These are phyloP conservation scores for Eupeodes latifasciatus DNA, from an alignment of 2,888 invertebrate genomes.

Conservation along the genomic window DNA sequence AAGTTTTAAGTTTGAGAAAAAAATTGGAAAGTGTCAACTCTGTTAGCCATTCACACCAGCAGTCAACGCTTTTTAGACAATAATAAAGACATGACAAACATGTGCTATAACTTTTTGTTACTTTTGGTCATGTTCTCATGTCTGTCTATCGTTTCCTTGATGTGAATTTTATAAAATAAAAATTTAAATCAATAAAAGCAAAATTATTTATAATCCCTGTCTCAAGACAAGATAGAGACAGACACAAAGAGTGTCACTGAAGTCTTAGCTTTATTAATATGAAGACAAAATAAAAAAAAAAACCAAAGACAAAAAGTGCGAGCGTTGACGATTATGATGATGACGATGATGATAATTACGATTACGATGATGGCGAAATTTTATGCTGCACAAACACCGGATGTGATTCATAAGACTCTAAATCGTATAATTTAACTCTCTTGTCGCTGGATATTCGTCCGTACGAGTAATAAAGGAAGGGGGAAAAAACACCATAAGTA, in stretches of 20 bases:
- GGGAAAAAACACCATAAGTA: constrained; percentile 33
- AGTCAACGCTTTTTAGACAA: not conserved
- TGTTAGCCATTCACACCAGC: not conserved
- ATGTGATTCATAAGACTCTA: constrained; percentile 75
- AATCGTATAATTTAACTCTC: constrained; percentile 69
- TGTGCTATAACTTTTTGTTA: constrained; percentile 47
- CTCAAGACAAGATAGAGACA: constrained; percentile 25
- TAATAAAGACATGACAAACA: constrained; percentile 43
- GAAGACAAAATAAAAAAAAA: constrained; percentile 15
- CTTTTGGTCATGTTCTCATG: constrained; percentile 40
- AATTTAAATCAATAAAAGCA: constrained; percentile 68
- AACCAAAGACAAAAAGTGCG: constrained; percentile 11
- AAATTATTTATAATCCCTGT: constrained; percentile 50
- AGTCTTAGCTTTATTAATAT: not conserved
- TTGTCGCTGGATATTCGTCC: not conserved
- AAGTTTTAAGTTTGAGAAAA: not conserved
- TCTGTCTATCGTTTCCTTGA: not conserved
- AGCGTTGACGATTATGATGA: constrained; percentile 37
- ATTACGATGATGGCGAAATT: constrained; percentile 68
- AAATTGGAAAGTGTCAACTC: constrained; percentile 10
- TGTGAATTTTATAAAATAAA: constrained; percentile 23
- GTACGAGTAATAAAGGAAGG: not conserved
- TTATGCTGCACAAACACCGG: constrained; percentile 75
- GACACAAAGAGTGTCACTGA: not conserved
- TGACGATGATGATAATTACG: constrained; percentile 1